Evolutionary conservation across 2,888 invertebrate genomes (phyloP).

Genomic region (Rugalucina vietnamica): DNA sequence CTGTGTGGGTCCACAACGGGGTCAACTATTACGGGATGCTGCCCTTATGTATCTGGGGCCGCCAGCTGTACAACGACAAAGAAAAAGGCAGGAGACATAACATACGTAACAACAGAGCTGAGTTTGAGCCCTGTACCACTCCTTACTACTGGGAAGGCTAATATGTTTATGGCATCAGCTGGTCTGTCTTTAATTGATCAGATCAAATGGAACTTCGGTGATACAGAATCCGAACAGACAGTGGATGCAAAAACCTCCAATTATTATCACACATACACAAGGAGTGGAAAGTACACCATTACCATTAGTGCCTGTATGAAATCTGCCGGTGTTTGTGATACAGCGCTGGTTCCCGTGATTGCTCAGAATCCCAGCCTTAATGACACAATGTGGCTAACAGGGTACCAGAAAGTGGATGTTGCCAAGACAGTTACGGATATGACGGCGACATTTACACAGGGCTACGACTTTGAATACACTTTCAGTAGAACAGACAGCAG

Average conservation of each 20-base stretch:
- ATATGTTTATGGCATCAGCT: conserved; percentile 24
- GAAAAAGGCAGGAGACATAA: neutral
- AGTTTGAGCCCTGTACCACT: conserved; percentile 8
- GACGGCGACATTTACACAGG: conserved; percentile 40
- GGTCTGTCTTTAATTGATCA: conserved; percentile 30
- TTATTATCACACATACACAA: conserved; percentile 50
- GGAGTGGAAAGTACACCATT: conserved; percentile 60
- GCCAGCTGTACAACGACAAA: neutral
- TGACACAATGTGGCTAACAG: conserved; percentile 38
- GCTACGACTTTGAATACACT: conserved; percentile 36
- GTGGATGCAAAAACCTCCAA: conserved; percentile 15
- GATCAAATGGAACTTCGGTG: conserved; percentile 60
- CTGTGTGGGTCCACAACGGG: conserved; percentile 38
- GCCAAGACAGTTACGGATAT: conserved; percentile 10
- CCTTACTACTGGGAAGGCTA: conserved; percentile 16
- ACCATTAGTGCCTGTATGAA: conserved; percentile 45
- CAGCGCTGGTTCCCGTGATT: conserved; percentile 28
- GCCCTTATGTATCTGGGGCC: conserved; percentile 24
- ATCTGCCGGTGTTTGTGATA: conserved; percentile 37
- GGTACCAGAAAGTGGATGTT: conserved; percentile 17
- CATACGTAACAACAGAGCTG: conserved; percentile 39
- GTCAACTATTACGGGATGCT: conserved; percentile 19
- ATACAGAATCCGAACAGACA: conserved; percentile 12
- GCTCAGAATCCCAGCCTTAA: conserved; percentile 41
- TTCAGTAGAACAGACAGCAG: conserved; percentile 30